Evolutionary conservation across 2,113 vertebrate genomes (phyloP).

Genomic region (Hemiscyllium ocellatum): DNA sequence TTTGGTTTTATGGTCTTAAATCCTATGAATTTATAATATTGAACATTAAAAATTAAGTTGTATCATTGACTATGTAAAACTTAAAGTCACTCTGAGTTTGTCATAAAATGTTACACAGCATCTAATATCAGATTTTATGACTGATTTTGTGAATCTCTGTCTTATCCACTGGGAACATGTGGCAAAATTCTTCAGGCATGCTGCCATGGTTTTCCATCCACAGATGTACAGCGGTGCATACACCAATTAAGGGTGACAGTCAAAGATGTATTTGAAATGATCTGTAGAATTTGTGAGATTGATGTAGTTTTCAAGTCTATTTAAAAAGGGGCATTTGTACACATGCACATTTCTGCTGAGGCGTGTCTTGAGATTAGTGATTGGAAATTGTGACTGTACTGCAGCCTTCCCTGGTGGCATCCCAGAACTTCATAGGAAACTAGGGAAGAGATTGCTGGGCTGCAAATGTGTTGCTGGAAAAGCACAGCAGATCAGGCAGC

Average conservation of each 20-base stretch:
- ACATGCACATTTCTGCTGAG: neutral
- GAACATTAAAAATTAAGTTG: neutral
- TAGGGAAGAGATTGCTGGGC: too few relatives aligned
- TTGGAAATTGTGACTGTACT: too few relatives aligned
- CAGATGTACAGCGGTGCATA: neutral
- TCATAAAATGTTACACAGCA: neutral
- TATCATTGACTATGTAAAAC: neutral
- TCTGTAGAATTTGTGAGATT: neutral
- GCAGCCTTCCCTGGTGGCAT: too few relatives aligned
- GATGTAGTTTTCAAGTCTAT: neutral
- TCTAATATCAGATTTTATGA: neutral
- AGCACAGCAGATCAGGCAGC: too few relatives aligned
- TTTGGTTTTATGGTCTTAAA: neutral
- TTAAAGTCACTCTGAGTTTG: neutral
- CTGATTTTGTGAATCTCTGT: neutral
- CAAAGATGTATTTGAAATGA: neutral
- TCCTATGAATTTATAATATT: neutral
- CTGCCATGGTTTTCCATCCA: neutral
- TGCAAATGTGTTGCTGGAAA: too few relatives aligned
- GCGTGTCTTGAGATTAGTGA: neutral
- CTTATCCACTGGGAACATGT: neutral
- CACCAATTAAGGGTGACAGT: neutral
- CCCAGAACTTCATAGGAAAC: too few relatives aligned
- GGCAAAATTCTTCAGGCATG: neutral
- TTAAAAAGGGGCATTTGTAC: neutral